phyloP scores from a whole-genome alignment of 1,140 invertebrate genomes.

The Solen grandis region DNA sequence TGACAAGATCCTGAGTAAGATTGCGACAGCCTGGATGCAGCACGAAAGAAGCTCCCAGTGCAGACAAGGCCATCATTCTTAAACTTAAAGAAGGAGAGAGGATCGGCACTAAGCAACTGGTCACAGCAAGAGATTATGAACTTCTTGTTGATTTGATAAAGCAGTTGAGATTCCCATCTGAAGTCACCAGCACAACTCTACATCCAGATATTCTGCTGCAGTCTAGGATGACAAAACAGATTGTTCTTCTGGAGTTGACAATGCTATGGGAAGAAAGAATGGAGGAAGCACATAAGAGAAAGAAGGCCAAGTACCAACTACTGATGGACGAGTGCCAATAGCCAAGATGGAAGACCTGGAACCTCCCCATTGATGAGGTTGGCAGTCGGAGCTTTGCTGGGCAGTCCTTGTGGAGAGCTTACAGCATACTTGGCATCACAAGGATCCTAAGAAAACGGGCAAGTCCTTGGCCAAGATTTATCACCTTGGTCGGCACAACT shows the following conservation, averaged over 20 bases:
- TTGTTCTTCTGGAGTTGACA: constrained; percentile 45
- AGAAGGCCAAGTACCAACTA: too few relatives aligned
- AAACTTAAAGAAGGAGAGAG: background rate
- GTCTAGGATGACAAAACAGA: constrained; percentile 12
- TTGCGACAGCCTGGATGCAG: constrained; percentile 12
- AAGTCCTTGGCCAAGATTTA: too few relatives aligned
- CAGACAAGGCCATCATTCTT: background rate
- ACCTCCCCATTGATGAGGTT: too few relatives aligned
- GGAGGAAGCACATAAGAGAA: too few relatives aligned
- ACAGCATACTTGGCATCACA: too few relatives aligned
- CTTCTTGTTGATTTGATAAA: constrained; percentile 20
- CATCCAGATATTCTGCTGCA: constrained; percentile 49
- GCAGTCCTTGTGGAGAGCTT: too few relatives aligned
- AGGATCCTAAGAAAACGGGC: too few relatives aligned
- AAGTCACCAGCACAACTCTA: constrained; percentile 10
- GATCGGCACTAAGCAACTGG: background rate
- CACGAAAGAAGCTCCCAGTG: too few relatives aligned
- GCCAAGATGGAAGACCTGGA: constrained; percentile 34
- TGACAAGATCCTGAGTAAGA: too few relatives aligned
- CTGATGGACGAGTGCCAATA: constrained; percentile 24
- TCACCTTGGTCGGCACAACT: too few relatives aligned
- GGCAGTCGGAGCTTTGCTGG: too few relatives aligned
- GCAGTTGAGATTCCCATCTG: constrained; percentile 4
- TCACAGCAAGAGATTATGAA: constrained; percentile 27
- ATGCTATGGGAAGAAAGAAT: too few relatives aligned